Evolutionary conservation across 92 coral and sea anemone genomes (phyloP).

Genomic region (Epizoanthus scotinus): DNA sequence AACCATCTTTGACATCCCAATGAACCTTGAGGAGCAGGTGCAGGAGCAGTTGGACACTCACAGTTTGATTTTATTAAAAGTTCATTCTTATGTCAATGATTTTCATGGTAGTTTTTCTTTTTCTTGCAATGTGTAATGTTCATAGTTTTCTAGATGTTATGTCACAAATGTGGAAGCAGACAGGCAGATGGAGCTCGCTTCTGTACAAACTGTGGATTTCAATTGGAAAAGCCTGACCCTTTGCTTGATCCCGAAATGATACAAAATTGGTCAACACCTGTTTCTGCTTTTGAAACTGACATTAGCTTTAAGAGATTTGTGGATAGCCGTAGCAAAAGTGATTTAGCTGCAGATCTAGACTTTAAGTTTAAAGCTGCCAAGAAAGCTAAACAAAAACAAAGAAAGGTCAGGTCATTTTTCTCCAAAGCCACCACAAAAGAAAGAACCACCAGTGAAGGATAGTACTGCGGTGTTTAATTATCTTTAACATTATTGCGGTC

Average conservation of each 20-base stretch:
- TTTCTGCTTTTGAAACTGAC: too few species aligned
- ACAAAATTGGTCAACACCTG: too few species aligned
- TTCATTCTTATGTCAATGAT: too few species aligned
- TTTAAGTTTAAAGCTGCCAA: slow-evolving; percentile 25
- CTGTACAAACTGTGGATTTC: slow-evolving; percentile 34
- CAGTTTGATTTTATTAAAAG: too few species aligned
- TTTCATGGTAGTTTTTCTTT: too few species aligned
- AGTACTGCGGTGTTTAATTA: not conserved
- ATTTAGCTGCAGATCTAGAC: slow-evolving; percentile 17
- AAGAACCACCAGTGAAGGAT: slow-evolving; percentile 35
- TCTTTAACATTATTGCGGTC: not conserved
- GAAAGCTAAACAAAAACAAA: slow-evolving; percentile 30
- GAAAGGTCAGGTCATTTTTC: slow-evolving; percentile 25
- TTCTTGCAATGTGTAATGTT: too few species aligned
- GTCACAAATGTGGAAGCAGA: slow-evolving; percentile 1
- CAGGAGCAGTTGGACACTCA: too few species aligned
- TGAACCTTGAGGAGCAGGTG: too few species aligned
- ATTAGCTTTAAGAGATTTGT: not conserved
- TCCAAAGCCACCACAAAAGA: slow-evolving; percentile 26
- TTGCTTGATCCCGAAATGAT: not conserved
- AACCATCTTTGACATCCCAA: too few species aligned
- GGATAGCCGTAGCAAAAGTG: not conserved
- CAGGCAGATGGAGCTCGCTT: slow-evolving; percentile 24
- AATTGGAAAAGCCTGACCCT: slow-evolving; percentile 17
- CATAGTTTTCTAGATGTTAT: not conserved